Percentiles rank a stretch among this genome's conserved stretches.
Conservation (phyloP, 1,140 invertebrate genomes). For the Drosophila kikkawai region DNA sequence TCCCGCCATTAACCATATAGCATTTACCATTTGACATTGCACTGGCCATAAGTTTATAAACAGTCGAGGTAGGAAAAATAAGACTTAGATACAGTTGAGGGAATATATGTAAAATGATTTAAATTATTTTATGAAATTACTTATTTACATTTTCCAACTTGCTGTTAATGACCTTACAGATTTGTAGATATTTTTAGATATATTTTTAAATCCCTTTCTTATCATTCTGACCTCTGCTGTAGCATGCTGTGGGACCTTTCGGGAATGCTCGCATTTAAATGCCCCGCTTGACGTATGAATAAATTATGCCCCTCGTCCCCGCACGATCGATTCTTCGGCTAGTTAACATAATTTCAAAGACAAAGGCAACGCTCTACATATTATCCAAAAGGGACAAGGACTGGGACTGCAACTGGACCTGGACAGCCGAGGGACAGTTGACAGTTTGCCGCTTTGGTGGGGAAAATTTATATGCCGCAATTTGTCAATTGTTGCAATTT, state of each 20-base stretch:
- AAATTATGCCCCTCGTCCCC: slow-evolving; percentile 55
- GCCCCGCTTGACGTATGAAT: slow-evolving; percentile 53
- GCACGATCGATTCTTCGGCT: slow-evolving; percentile 56
- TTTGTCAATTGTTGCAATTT: slow-evolving; percentile 74
- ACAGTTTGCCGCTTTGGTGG: slow-evolving; percentile 44
- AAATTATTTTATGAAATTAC: not conserved
- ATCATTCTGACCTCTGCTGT: not conserved
- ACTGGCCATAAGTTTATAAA: slow-evolving; percentile 29
- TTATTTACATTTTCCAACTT: not conserved
- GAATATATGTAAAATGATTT: not conserved
- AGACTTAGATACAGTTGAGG: not conserved
- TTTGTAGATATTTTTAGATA: no score
- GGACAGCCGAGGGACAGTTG: slow-evolving; percentile 51
- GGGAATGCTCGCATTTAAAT: slow-evolving; percentile 50
- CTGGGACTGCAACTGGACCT: slow-evolving; percentile 7
- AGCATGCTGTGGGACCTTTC: slow-evolving; percentile 12
- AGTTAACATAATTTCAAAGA: slow-evolving; percentile 72
- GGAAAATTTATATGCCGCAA: slow-evolving; percentile 64
- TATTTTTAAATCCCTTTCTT: not conserved
- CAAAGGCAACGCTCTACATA: slow-evolving; percentile 67
- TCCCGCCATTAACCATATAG: slow-evolving; percentile 25
- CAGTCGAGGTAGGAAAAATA: not conserved
- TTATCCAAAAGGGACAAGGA: slow-evolving; percentile 8
- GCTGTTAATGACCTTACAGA: not conserved
- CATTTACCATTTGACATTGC: slow-evolving; percentile 48